Base-by-base conservation (phyloP, 2,113 vertebrate species). In the Hippocampus guttulatus region DNA sequence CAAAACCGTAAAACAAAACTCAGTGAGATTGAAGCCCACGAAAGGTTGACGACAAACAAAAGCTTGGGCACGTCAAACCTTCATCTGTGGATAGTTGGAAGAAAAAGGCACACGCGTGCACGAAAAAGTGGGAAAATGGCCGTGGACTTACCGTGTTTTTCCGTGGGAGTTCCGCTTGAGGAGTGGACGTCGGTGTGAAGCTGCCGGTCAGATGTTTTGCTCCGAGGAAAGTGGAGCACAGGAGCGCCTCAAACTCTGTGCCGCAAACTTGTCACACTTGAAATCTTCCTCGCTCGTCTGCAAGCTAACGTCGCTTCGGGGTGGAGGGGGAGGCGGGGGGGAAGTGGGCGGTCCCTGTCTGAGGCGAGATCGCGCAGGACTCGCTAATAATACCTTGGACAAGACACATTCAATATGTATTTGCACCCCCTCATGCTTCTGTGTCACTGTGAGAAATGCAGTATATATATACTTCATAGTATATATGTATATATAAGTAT, bases 251-350 rank as follows among this genome's bases (percentile, higher is more conserved):
- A 23, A 27, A 61, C 58, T 30, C 27, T 61, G 15, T 15, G 64
- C 43, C 41, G 64, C 64, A 49, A 65, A 65, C 41, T 65, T 47
- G 64, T 33, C 58, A 33, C 64, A 16, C n/a, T 65, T 25, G 43
- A 65, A 65, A 30, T 2, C 14, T 43, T 64, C 43, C 61, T 18
- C 40, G 30, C 16, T 40, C 4, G 61, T 38, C 41, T 47, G 43
- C 12, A 7, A 18, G 41, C 14, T 38, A 5, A 45, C 33, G 43
- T 15, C 14, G 64, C 43, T 49, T 33, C 23, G 6, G 55, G n/a
- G 21, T 11, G 23, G 23, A 1, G 55, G 10, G 55, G 55, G 27
- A 5, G 27, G 27, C 27, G 15, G 16, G 23, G 27, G 63, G n/a
- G 27, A 0, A 61, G 58, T 61, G 58, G 58, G 58, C 58, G 58